phyloP scores from a whole-genome alignment of 2,113 vertebrate species.

The Xiphophorus maculatus region DNA sequence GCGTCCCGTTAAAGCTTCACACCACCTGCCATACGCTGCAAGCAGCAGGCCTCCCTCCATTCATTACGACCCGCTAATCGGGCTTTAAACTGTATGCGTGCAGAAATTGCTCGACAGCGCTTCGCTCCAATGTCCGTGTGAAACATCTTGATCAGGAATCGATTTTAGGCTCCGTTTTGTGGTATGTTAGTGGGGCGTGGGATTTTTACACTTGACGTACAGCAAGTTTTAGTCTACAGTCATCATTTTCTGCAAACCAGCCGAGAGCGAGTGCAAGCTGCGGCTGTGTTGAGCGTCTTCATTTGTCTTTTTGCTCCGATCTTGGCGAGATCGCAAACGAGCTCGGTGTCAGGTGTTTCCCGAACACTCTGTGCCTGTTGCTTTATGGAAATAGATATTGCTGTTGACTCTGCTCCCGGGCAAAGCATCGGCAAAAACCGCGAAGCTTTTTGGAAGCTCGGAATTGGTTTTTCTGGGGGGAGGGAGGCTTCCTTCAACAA shows the following conservation, averaged over 20 bases:
- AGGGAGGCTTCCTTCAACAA: background rate
- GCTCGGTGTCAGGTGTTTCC: constrained; percentile 48
- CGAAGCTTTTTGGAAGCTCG: background rate
- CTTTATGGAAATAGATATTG: constrained; percentile 30
- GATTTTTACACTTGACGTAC: background rate
- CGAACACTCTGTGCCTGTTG: constrained; percentile 41
- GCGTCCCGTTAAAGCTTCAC: constrained; percentile 19
- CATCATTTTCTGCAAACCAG: constrained; percentile 14
- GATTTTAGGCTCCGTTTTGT: background rate
- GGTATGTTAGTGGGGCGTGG: background rate
- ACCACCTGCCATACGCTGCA: constrained; percentile 7
- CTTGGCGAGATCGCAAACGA: constrained; percentile 25
- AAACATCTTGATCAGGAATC: background rate
- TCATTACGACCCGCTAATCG: background rate
- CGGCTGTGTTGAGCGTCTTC: constrained; percentile 27
- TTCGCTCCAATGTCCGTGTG: background rate
- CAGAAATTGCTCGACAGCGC: background rate
- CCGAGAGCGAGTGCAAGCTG: constrained; percentile 21
- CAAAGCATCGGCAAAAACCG: background rate
- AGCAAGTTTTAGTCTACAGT: constrained; percentile 10
- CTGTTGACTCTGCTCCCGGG: constrained; percentile 8
- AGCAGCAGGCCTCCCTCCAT: constrained; percentile 27
- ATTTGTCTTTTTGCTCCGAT: constrained; percentile 17
- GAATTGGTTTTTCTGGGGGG: background rate
- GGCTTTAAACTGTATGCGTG: constrained; percentile 1